phyloP scores from a whole-genome alignment of 1,140 invertebrate genomes.

The Ladona fulva region DNA sequence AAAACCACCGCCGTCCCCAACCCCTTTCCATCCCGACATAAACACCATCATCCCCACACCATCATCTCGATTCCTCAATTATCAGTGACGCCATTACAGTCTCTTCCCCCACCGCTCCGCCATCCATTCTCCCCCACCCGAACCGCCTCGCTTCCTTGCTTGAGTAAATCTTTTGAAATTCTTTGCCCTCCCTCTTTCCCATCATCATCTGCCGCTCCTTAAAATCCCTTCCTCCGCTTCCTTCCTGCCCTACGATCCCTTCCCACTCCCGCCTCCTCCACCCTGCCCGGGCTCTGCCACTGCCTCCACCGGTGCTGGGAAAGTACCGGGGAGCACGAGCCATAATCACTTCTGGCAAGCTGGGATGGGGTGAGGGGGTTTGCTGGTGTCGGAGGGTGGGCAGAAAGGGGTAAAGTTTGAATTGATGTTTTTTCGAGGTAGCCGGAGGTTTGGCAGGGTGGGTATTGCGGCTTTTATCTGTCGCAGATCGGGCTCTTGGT shows the following conservation, averaged over 20 bases:
- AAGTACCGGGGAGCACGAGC: too few relatives aligned
- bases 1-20: not conserved
- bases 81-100: not conserved
- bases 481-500: too few relatives aligned
- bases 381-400: too few relatives aligned
- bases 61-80: not conserved
- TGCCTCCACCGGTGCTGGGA: too few relatives aligned
- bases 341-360: too few relatives aligned
- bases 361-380: too few relatives aligned
- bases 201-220: not conserved
- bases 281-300: not conserved
- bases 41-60: not conserved
- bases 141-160: not conserved
- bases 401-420: too few relatives aligned
- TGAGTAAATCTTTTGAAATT: constrained; percentile 6
- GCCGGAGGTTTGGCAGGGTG: too few relatives aligned
- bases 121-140: not conserved
- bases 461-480: too few relatives aligned
- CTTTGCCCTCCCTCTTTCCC: not conserved
- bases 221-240: not conserved
- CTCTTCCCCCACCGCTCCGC: not conserved
- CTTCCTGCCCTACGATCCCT: not conserved
- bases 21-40: not conserved
- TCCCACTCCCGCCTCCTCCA: not conserved
- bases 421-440: too few relatives aligned